These are phyloP conservation scores for Tympanuchus pallidicinctus DNA, from an alignment of 2,113 vertebrate species.

Conservation along the genomic window DNA sequence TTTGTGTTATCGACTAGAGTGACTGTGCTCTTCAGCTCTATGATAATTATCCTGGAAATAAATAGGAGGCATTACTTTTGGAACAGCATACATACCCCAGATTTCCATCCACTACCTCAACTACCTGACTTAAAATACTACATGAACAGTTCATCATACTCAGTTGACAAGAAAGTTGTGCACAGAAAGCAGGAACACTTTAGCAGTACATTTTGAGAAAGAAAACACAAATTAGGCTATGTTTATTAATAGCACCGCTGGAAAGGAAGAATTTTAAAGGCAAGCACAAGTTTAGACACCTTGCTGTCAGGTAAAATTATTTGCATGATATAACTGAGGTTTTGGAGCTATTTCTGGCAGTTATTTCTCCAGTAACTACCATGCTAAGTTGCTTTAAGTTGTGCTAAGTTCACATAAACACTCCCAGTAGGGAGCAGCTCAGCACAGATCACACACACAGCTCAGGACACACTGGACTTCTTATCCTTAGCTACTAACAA, in stretches of 20 bases:
- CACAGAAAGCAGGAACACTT: not conserved
- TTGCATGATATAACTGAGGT: not conserved
- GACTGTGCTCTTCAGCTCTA: too few relatives aligned
- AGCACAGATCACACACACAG: too few relatives aligned
- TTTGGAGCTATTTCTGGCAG: not conserved
- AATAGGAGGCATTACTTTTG: too few relatives aligned
- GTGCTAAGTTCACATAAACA: not conserved
- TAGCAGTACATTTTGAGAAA: not conserved
- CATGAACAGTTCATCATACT: not conserved
- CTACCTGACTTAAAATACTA: not conserved
- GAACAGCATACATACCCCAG: not conserved
- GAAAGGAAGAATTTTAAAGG: not conserved
- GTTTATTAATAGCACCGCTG: fast-evolving
- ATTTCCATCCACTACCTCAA: not conserved
- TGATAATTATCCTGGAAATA: too few relatives aligned
- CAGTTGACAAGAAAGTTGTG: not conserved
- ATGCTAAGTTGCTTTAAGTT: not conserved
- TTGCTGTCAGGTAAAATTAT: not conserved
- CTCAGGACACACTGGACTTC: not conserved
- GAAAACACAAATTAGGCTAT: not conserved
- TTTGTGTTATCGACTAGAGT: too few relatives aligned
- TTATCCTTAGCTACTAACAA: not conserved
- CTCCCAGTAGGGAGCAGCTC: not conserved
- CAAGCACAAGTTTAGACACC: not conserved
- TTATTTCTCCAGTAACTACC: not conserved